Evolutionary conservation across 2,113 vertebrate genomes (phyloP).

Genomic region (Tragelaphus buxtoni): DNA sequence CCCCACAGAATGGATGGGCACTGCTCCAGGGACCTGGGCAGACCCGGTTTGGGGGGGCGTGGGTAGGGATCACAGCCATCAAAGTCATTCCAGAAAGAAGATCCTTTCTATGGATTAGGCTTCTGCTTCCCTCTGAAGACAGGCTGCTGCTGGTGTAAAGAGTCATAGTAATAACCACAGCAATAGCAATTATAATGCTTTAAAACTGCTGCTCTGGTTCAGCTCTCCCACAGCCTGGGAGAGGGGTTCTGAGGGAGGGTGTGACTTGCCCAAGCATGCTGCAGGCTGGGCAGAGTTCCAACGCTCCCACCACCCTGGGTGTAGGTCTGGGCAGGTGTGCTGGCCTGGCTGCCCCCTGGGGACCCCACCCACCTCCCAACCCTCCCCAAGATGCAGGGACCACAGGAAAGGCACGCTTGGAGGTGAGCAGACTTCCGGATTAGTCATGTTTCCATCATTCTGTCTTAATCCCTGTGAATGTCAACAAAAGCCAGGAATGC

Average conservation of each 20-base stretch:
- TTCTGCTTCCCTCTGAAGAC: not conserved
- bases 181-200: not conserved
- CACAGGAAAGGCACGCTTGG: fast-evolving
- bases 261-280: not conserved
- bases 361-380: too few relatives aligned
- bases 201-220: not conserved
- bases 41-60: not conserved
- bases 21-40: not conserved
- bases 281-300: not conserved
- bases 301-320: too few relatives aligned
- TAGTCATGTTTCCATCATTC: not conserved
- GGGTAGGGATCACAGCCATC: not conserved
- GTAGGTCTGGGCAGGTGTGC: not conserved
- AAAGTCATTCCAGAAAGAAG: not conserved
- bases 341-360: not conserved
- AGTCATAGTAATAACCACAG: not conserved
- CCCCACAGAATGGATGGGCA: not conserved
- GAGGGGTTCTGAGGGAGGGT: not conserved
- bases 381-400: not conserved
- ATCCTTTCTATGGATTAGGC: not conserved
- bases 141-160: not conserved
- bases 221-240: not conserved
- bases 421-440: not conserved
- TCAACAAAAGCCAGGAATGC: not conserved
- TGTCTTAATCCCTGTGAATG: not conserved